These are phyloP conservation scores for Sebastes melanostomus DNA, from an alignment of 2,797 vertebrate genomes.

Conservation along the genomic window DNA sequence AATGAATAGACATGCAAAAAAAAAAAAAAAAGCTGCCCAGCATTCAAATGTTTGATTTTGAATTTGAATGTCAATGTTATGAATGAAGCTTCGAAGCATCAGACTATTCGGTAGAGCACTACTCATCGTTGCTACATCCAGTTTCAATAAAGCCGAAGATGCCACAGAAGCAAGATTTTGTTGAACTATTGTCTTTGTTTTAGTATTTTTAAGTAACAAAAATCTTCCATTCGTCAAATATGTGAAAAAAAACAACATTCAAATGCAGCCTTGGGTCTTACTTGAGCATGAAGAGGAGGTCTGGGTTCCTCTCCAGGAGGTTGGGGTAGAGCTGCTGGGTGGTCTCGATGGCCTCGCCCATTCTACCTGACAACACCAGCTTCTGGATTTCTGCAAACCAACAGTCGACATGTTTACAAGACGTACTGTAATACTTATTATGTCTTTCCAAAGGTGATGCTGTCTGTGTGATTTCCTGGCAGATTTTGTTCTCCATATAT, in stretches of 20 bases:
- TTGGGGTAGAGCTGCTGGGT: slow-evolving; percentile 95
- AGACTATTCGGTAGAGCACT: too few relatives aligned
- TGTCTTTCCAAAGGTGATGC: too few relatives aligned
- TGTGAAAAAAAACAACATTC: too few relatives aligned
- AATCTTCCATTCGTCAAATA: rapidly evolving
- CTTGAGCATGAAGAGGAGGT: slow-evolving; percentile 98
- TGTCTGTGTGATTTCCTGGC: too few relatives aligned
- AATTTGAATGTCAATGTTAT: too few relatives aligned
- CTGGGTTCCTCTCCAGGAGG: slow-evolving; percentile 95
- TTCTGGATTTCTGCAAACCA: slow-evolving; percentile 93
- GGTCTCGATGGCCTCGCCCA: slow-evolving; percentile 97
- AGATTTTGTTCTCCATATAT: too few relatives aligned
- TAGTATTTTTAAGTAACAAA: rapidly evolving
- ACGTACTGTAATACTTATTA: too few relatives aligned
- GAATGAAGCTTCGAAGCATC: too few relatives aligned
- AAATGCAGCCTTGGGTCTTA: slow-evolving; percentile 68
- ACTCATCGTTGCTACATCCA: too few relatives aligned
- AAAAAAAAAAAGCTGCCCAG: too few relatives aligned
- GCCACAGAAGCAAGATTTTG: neutral
- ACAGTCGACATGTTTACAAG: neutral
- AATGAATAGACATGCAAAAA: too few relatives aligned
- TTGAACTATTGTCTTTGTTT: neutral
- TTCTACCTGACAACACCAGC: slow-evolving; percentile 94
- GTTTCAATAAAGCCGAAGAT: neutral
- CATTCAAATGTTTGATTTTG: too few relatives aligned